Evolutionary conservation across 2,797 vertebrate genomes (phyloP).

Genomic region (Pipistrellus nathusii): DNA sequence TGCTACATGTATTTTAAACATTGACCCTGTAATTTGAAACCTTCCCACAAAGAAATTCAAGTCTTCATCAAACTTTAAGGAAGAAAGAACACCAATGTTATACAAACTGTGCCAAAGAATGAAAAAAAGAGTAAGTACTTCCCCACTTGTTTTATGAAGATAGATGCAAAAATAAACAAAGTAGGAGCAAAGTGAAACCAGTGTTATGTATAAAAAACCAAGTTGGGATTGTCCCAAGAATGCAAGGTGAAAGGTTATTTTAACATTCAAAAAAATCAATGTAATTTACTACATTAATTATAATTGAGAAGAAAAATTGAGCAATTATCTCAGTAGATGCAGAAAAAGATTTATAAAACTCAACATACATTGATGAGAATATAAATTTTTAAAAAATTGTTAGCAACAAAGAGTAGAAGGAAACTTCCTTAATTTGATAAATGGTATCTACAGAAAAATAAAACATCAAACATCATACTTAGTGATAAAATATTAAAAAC

Average conservation of each 20-base stretch:
- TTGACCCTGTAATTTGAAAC: neutral
- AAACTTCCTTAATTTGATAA: constrained; percentile 2
- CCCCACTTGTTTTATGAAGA: neutral
- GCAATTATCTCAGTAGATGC: neutral
- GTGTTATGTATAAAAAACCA: neutral
- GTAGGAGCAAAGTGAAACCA: constrained; percentile 17
- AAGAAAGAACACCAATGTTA: constrained; percentile 26
- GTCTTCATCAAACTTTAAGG: neutral
- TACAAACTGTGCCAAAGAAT: constrained; percentile 25
- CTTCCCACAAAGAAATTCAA: neutral
- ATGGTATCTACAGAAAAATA: neutral
- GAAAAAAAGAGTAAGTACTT: neutral
- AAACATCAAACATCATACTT: neutral
- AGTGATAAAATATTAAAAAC: neutral
- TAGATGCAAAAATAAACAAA: constrained; percentile 21
- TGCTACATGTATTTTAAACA: neutral
- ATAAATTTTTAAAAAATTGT: neutral
- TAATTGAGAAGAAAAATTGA: neutral
- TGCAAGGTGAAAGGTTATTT: constrained; percentile 17
- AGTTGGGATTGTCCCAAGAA: neutral
- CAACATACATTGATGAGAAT: neutral
- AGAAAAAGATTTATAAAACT: neutral
- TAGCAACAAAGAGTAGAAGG: neutral
- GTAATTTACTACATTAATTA: neutral
- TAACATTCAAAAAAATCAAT: constrained; percentile 37